Evolutionary conservation across 2,113 vertebrate species (phyloP).

Genomic region (Mobula birostris): DNA sequence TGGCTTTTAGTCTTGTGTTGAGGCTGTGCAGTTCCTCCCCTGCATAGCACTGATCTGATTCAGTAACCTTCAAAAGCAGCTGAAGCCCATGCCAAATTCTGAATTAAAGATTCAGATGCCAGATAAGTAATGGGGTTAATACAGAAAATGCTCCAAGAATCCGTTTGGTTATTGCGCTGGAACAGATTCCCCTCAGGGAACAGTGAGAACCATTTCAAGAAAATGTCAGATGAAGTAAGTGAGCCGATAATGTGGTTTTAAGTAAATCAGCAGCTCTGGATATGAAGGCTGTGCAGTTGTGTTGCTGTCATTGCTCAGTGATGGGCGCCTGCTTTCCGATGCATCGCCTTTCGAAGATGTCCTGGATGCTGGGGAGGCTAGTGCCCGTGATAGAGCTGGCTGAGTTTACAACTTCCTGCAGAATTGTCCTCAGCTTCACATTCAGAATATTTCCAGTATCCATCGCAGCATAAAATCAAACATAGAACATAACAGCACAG

Average conservation of each 20-base stretch:
- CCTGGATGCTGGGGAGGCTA: too few species aligned
- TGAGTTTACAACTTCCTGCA: too few species aligned
- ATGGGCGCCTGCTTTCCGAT: too few species aligned
- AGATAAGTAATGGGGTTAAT: background rate
- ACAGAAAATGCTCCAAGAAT: background rate
- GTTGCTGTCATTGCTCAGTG: background rate
- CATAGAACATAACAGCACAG: too few species aligned
- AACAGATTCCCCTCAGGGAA: background rate
- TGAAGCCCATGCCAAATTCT: background rate
- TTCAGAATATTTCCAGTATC: background rate
- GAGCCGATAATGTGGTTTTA: too few species aligned
- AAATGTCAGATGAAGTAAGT: conserved; percentile 5
- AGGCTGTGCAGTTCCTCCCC: too few species aligned
- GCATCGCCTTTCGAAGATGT: too few species aligned
- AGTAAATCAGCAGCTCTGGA: background rate
- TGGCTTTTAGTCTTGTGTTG: too few species aligned
- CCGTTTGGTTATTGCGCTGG: too few species aligned
- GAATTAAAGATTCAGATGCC: background rate
- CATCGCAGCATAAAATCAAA: background rate
- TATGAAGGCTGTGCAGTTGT: background rate
- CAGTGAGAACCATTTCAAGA: background rate
- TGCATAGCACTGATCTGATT: too few species aligned
- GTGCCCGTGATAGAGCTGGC: too few species aligned
- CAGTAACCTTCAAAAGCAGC: background rate
- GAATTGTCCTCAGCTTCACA: background rate